Evolutionary conservation across 2,797 vertebrate genomes (phyloP), one percentile per base, ranked within the genome.

Genomic region (Pipistrellus pygmaeus): DNA sequence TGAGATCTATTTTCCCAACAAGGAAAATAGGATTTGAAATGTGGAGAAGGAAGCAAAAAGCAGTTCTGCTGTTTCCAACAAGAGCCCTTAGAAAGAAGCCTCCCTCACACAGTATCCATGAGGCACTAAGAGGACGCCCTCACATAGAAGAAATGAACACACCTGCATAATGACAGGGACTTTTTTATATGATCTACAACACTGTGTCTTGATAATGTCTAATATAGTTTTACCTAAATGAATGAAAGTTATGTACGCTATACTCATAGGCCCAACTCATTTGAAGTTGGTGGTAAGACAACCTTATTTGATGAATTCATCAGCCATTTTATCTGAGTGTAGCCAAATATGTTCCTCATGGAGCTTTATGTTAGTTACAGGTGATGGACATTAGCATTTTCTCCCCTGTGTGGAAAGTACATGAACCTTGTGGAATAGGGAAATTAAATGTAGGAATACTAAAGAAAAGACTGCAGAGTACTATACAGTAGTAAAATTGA

Each of bases 371-470:
- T 48, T 48, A 30, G 46, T 23, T 71, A 27, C 10, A 68, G 25
- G 35, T 62, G 3, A 35, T 30, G 88, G 30, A 85, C 60, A 53
- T 90, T 20, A 64, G 35, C 27, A 57, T 94, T 90, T 93, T 90
- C 21, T 77, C 3, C 23, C 13, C 10, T 62, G 6, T 46, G 5
- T 68, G 10, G n/a, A 72, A 11, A 93, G 8, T 25, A 76, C 30
- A 32, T 0, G 71, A 83, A 35, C 71, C n/a, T 84, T 81, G 1
- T 66, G 4, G 30, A 84, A 84, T 27, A 75, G 17, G 10, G 68
- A 8, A 93, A 93, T 72, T 75, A 46, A 85, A 89, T 62, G 60
- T 30, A 95, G 35, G 12, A 81, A 95, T 41, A 82, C 14, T 86
- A 14, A 10, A 55, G 6, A 78, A 73, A 76, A 73, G 9, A 57